Percentiles rank a stretch among this genome's conserved stretches.
These are phyloP conservation scores for Diplosoma virens DNA, from an alignment of 23 tunicate genomes.

Conservation along the genomic window DNA sequence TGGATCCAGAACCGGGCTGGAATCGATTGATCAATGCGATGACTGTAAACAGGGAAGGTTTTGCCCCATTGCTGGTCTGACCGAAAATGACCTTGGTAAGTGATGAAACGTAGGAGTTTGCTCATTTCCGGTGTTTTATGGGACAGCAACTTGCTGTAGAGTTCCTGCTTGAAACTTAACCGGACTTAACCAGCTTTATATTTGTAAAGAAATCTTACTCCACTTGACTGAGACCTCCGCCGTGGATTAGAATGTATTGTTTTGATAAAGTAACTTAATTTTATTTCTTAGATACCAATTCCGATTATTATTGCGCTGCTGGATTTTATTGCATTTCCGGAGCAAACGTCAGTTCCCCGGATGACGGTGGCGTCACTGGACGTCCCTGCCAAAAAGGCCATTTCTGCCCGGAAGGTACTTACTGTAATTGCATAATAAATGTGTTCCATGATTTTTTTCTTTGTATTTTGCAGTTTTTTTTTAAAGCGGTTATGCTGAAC, in stretches of 20 bases:
- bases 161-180: too few relatives aligned
- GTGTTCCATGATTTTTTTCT: neutral
- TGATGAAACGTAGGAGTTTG: too few relatives aligned
- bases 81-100: slow-evolving; percentile 11
- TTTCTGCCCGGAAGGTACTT: slow-evolving; percentile 86
- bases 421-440: too few relatives aligned
- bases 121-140: too few relatives aligned
- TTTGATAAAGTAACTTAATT: too few relatives aligned
- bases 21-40: slow-evolving; percentile 36
- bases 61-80: slow-evolving; percentile 68
- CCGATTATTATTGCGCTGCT: slow-evolving; percentile 45
- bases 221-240: too few relatives aligned
- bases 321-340: slow-evolving; percentile 74
- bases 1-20: slow-evolving; percentile 34
- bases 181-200: too few relatives aligned
- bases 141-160: too few relatives aligned
- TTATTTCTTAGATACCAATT: neutral
- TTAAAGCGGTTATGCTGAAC: too few relatives aligned
- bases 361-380: slow-evolving; percentile 69
- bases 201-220: too few relatives aligned
- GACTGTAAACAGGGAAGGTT: slow-evolving; percentile 64
- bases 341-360: slow-evolving; percentile 55
- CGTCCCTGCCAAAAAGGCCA: slow-evolving; percentile 67
- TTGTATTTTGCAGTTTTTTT: too few relatives aligned
- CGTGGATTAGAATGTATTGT: too few relatives aligned